These are phyloP conservation scores for Cygnus atratus DNA, from an alignment of 2,113 vertebrate species.

Conservation along the genomic window DNA sequence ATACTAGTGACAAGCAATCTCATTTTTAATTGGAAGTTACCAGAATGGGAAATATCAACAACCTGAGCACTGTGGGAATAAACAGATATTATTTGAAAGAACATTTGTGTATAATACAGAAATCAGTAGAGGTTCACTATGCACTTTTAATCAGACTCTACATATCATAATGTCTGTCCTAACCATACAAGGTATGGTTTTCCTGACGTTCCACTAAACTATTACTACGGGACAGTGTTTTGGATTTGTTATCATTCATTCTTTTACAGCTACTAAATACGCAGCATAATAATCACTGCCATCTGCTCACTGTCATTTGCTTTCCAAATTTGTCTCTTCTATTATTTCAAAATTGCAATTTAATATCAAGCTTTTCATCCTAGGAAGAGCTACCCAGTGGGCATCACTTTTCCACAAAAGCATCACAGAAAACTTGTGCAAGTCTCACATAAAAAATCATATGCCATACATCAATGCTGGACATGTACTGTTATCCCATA, in stretches of 20 bases:
- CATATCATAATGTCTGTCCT: not conserved
- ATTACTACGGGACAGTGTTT: not conserved
- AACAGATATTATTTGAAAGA: not conserved
- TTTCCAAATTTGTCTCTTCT: not conserved
- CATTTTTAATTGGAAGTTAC: not conserved
- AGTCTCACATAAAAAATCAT: not conserved
- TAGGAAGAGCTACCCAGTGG: not conserved
- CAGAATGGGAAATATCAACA: not conserved
- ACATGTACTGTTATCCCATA: not conserved
- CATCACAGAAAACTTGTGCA: not conserved
- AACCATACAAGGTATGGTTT: not conserved
- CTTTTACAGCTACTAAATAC: not conserved
- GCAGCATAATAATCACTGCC: not conserved
- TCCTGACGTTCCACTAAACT: not conserved
- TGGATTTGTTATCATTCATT: not conserved
- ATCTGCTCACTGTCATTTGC: not conserved
- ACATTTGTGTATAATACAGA: not conserved
- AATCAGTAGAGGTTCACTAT: not conserved
- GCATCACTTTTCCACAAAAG: not conserved
- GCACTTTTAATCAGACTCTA: not conserved
- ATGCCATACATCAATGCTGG: not conserved
- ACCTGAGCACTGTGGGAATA: not conserved
- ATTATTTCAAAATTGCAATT: not conserved
- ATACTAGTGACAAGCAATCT: not conserved
- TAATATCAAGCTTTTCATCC: not conserved